Base-by-base conservation (phyloP, 1,140 invertebrate species). In the Drosophila sechellia region DNA sequence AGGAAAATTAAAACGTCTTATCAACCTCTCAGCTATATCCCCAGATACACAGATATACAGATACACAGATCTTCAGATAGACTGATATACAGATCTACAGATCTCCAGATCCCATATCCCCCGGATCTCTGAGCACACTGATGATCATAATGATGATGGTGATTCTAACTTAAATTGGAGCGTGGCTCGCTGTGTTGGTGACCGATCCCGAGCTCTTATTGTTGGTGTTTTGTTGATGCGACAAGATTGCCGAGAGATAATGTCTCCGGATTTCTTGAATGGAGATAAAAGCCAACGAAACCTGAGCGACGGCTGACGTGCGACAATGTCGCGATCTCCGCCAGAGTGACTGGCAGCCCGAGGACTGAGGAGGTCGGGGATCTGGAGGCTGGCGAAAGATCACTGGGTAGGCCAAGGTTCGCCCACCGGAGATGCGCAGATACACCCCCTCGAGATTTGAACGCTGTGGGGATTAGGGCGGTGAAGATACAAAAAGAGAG, bases 151-250 rank as follows among this genome's bases (percentile, higher is more conserved):
- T 79, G 58, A 75, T 66, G 58, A 75, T 75, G 59, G 42, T 83
- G 69, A 81, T 85, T 85, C 81, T 84, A 84, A 84, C 65, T 86
- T 78, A 81, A 85, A 85, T 86, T 85, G 81, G 79, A 58, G 45
- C 64, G 42, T 37, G 57, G 1, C 58, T 63, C 45, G 48, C 59
- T 66, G 64, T 87, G 73, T 77, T 81, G 74, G 74, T 72, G 78
- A 68, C 74, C 81, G 64, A 49, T 85, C 72, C 58, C 48, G 52
- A 64, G 72, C 56, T 75, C 39, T 56, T 42, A 68, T 35, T 52
- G 45, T 70, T 53, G 43, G 15, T 52, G 49, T 50, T 34, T 56
- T 72, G 76, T 61, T 79, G 78, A 72, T 77, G 61, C 43, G 60
- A 53, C 60, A 72, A 75, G 77, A 79, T 70, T 54, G 68, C 43